Percentiles rank a stretch among this genome's conserved stretches.
These are phyloP conservation scores for Papilio gigon DNA, from an alignment of 2,888 invertebrate species.

Conservation along the genomic window DNA sequence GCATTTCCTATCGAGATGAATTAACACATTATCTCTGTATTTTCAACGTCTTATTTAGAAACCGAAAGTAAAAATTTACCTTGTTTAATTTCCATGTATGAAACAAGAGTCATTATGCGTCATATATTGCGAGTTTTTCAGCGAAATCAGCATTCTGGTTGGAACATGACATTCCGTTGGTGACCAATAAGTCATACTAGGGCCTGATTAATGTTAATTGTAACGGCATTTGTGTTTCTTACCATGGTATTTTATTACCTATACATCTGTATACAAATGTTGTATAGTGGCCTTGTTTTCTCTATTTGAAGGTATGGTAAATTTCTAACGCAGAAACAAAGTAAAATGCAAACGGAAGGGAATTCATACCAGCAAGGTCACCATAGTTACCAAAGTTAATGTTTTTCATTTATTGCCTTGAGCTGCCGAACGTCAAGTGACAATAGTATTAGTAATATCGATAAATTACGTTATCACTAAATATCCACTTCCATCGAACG, in stretches of 20 bases:
- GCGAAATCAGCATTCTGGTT: not conserved
- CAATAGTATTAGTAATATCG: conserved; percentile 14
- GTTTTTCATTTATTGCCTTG: too few species aligned
- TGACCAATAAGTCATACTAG: not conserved
- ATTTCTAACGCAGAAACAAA: too few species aligned
- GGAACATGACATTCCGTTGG: not conserved
- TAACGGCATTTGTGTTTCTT: too few species aligned
- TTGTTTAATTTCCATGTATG: not conserved
- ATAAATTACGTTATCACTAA: conserved; percentile 17
- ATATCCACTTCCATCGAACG: conserved; percentile 32
- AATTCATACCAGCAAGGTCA: too few species aligned
- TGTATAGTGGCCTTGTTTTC: not conserved
- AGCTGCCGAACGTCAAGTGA: not conserved
- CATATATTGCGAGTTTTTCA: not conserved
- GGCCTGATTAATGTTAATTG: conserved; percentile 4
- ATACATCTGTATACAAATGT: too few species aligned
- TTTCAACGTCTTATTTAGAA: not conserved
- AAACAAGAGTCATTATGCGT: conserved; percentile 12
- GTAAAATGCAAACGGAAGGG: too few species aligned
- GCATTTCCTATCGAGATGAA: too few species aligned
- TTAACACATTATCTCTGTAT: too few species aligned
- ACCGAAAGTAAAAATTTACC: not conserved
- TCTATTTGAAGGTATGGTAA: too few species aligned
- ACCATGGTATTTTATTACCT: too few species aligned
- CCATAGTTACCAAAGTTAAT: too few species aligned